Conservation (phyloP, 2,113 vertebrate species). For the Tricholaema leucomelas region DNA sequence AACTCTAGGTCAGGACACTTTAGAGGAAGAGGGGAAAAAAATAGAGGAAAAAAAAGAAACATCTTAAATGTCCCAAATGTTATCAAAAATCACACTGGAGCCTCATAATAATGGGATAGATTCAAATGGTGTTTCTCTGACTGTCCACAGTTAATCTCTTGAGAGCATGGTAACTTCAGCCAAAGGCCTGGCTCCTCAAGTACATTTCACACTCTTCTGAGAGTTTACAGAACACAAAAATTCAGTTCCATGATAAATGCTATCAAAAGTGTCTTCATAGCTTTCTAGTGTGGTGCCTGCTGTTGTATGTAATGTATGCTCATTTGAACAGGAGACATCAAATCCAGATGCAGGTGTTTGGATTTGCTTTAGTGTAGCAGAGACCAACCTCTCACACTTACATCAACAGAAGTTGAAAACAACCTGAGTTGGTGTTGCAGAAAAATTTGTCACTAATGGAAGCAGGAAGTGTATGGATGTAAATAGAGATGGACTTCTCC, state of each 20-base stretch:
- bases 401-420: not conserved
- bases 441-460: not conserved
- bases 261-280: not conserved
- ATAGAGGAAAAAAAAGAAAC: not conserved
- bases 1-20: not conserved
- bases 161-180: not conserved
- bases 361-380: not conserved
- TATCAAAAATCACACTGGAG: not conserved
- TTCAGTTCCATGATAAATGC: not conserved
- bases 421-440: rapidly evolving
- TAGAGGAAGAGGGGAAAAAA: not conserved
- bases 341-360: not conserved
- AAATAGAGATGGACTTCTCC: rapidly evolving
- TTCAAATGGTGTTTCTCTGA: not conserved
- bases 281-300: not conserved
- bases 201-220: not conserved
- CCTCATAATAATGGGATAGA: not conserved
- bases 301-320: no score
- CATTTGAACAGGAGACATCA: not conserved
- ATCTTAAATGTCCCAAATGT: not conserved
- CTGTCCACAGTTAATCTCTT: not conserved
- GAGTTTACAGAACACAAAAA: not conserved
- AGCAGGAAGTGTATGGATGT: not conserved
- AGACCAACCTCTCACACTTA: not conserved
- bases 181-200: not conserved